Base-by-base conservation (phyloP, 2,113 vertebrate genomes). In the Mionectes macconnelli region DNA sequence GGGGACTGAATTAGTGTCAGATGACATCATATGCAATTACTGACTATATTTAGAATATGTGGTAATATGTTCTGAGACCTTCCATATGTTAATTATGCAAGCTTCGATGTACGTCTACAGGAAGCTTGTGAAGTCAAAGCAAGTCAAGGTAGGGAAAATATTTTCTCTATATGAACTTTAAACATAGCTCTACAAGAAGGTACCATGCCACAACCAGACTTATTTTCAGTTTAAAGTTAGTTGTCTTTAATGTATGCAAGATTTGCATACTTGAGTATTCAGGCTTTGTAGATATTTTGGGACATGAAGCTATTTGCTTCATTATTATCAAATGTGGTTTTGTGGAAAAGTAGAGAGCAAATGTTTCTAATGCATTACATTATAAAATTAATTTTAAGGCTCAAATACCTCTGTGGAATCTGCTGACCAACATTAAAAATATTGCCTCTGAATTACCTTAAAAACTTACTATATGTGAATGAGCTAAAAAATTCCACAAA, bases 1-100 rank as follows among this genome's bases (percentile, higher is more conserved):
- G 62, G 23, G 35, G 24, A 69, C 60, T 12, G 79, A 93, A 92
- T 94, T 90, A 74, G 83, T 78, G 53, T 90, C 90, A 70, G 68
- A 6, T 94, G 92, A 90, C 75, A 92, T 96, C 79, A 93, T 49
- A 30, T 5, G 4, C 68, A n/a, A 49, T 17, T 60, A 17, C 49
- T 56, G 79, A 49, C 78, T 96, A 94, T 88, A 95, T 94, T 96
- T 96, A 86, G 92, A 86, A 11, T 56, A 40, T 70, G 68, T 64
- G 42, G 75, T 95, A 87, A 94, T 92, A 35, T 3, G 31, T 35
- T 50, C 88, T 84, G 68, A 90, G 73, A 33, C 25, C 76, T 82
- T 86, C 84, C 79, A 82, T 89, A 72, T 92, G 91, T 53, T 91
- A 86, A 64, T 81, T 90, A 14, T 90, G 76, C 47, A 49, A 37